These are phyloP conservation scores for Carapus acus DNA, from an alignment of 2,797 vertebrate genomes.

Conservation along the genomic window DNA sequence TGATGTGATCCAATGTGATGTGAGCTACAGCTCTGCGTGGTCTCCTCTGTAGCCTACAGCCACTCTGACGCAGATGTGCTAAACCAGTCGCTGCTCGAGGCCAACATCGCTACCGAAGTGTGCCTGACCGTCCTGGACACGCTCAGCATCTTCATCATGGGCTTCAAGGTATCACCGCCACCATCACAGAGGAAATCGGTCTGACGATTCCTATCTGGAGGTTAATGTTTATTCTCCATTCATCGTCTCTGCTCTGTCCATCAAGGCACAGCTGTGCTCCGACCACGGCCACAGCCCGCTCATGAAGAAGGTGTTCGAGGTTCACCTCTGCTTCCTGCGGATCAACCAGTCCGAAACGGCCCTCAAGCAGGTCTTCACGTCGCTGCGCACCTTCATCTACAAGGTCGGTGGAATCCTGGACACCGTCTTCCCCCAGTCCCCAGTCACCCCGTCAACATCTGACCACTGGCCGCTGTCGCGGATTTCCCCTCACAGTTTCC, in stretches of 20 bases:
- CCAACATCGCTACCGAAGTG: constrained; percentile 94
- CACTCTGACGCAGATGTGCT: constrained; percentile 93
- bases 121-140: constrained; percentile 95
- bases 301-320: constrained; percentile 98
- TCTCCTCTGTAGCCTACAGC: constrained; percentile 80
- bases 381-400: constrained; percentile 90
- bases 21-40: constrained; percentile 34
- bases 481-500: constrained; percentile 71
- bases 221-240: no score
- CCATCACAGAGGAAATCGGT: no score
- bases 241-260: background rate
- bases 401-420: no score
- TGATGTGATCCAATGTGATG: background rate
- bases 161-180: constrained; percentile 99
- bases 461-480: no score
- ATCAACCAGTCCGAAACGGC: constrained; percentile 96
- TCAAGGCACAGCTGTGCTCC: constrained; percentile 84
- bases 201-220: no score
- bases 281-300: constrained; percentile 94
- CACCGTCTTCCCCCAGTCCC: no score
- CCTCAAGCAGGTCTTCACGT: constrained; percentile 91
- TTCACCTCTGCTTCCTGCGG: constrained; percentile 92
- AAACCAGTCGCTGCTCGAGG: constrained; percentile 92
- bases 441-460: no score
- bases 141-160: constrained; percentile 89